Percentiles rank a stretch among this genome's conserved stretches.
Conservation (phyloP, 1,140 invertebrate genomes). For the Tetramorium alpestre region DNA sequence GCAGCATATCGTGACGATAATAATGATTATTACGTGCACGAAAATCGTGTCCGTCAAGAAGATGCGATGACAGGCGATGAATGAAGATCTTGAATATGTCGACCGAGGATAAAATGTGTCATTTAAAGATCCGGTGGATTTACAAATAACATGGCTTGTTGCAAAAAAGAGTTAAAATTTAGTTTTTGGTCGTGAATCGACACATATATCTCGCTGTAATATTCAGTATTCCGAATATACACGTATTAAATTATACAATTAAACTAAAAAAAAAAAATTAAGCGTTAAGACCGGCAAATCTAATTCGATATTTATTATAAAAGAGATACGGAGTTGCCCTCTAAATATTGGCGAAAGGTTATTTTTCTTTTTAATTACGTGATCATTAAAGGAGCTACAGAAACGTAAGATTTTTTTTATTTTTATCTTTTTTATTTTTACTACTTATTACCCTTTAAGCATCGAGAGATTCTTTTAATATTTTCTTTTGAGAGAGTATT, state of each 20-base stretch:
- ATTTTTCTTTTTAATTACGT: neutral
- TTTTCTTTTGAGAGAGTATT: neutral
- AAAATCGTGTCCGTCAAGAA: slow-evolving; percentile 37
- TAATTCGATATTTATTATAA: neutral
- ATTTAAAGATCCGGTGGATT: slow-evolving; percentile 24
- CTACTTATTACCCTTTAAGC: neutral
- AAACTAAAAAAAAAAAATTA: neutral
- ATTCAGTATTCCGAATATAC: too few species aligned
- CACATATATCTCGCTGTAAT: neutral
- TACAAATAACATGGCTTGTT: neutral
- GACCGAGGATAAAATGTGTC: slow-evolving; percentile 18
- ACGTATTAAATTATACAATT: neutral
- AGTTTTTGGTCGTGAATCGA: neutral
- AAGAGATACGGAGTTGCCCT: neutral
- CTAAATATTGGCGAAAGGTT: neutral
- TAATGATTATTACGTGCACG: slow-evolving; percentile 53
- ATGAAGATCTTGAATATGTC: slow-evolving; percentile 17
- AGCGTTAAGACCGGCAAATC: neutral
- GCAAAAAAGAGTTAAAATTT: slow-evolving; percentile 9
- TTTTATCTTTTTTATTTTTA: neutral
- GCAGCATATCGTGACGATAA: slow-evolving; percentile 35
- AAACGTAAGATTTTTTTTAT: neutral
- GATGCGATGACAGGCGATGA: slow-evolving; percentile 12
- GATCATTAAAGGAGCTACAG: neutral
- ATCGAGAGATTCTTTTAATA: neutral